Evolutionary conservation across 2,888 invertebrate genomes (phyloP), one percentile per base, ranked within the genome.

Genomic region (Dryomyza anilis): DNA sequence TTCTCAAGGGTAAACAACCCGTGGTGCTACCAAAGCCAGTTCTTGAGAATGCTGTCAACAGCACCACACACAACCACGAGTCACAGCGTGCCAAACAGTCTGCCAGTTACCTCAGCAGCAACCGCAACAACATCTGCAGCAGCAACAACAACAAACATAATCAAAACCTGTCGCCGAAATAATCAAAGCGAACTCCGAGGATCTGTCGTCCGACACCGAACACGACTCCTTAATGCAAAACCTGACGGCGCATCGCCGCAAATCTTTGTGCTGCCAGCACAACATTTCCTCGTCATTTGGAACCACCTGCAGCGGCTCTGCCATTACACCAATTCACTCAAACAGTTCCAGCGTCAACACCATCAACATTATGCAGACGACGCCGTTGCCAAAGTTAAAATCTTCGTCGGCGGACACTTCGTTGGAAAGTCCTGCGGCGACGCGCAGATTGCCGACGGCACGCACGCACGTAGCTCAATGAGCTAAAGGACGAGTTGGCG

Each of bases 1-100:
- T 95, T 67, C 76, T 83, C 2, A 81, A 82, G 63, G 79, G 79
- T 16, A 83, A 79, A 69, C 65, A 69, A 43, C 62, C 75, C 10
- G 36, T 60, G n/a, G n/a, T n/a, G n/a, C n/a, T n/a, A n/a, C n/a
- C n/a, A n/a, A n/a, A n/a, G n/a, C n/a, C n/a, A n/a, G n/a, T n/a
- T n/a, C n/a, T n/a, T n/a, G n/a, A n/a, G n/a, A n/a, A n/a, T n/a
- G n/a, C n/a, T n/a, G n/a, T n/a, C n/a, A n/a, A n/a, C n/a, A n/a
- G n/a, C n/a, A n/a, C n/a, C n/a, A n/a, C n/a, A n/a, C n/a, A n/a
- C n/a, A n/a, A n/a, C n/a, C n/a, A n/a, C n/a, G n/a, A n/a, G n/a
- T n/a, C n/a, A n/a, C n/a, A n/a, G n/a, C n/a, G n/a, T n/a, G n/a
- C n/a, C n/a, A n/a, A n/a, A n/a, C n/a, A n/a, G n/a, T n/a, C n/a